Percentiles rank a stretch among this genome's conserved stretches.
These are phyloP conservation scores for Anastrepha obliqua DNA, from an alignment of 1,140 invertebrate species.

Conservation along the genomic window DNA sequence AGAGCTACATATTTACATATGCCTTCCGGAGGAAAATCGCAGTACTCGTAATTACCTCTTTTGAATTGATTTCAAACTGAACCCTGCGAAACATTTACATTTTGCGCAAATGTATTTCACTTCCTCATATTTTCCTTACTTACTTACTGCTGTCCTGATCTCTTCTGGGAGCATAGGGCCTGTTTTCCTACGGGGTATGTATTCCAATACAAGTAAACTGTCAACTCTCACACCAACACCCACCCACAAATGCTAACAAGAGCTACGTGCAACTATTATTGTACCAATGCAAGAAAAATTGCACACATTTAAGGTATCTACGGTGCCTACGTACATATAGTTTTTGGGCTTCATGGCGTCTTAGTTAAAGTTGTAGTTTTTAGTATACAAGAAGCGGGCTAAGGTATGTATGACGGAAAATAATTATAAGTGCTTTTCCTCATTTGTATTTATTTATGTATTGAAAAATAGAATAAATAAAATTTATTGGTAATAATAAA, in stretches of 20 bases:
- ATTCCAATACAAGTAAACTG: background rate
- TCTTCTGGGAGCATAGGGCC: too few species aligned
- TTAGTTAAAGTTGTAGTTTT: too few species aligned
- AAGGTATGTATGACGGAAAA: background rate
- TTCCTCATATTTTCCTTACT: too few species aligned
- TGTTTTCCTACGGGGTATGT: background rate
- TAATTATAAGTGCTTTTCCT: background rate
- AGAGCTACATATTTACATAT: too few species aligned
- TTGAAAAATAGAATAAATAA: background rate
- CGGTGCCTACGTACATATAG: background rate
- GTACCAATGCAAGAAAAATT: constrained; percentile 22
- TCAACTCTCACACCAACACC: background rate
- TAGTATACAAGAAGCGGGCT: background rate
- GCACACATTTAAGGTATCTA: background rate
- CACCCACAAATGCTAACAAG: constrained; percentile 30
- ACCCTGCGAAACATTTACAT: too few species aligned
- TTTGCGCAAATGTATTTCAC: too few species aligned
- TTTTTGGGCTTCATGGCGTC: background rate
- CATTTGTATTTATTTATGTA: background rate
- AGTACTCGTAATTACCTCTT: too few species aligned
- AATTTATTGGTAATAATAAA: constrained; percentile 26
- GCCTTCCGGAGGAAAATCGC: too few species aligned
- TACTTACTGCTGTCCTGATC: too few species aligned
- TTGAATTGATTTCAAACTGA: too few species aligned
- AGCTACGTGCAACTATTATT: constrained; percentile 30